Conservation (phyloP, 2,113 vertebrate species). For the mouse (Mus musculus) region DNA sequence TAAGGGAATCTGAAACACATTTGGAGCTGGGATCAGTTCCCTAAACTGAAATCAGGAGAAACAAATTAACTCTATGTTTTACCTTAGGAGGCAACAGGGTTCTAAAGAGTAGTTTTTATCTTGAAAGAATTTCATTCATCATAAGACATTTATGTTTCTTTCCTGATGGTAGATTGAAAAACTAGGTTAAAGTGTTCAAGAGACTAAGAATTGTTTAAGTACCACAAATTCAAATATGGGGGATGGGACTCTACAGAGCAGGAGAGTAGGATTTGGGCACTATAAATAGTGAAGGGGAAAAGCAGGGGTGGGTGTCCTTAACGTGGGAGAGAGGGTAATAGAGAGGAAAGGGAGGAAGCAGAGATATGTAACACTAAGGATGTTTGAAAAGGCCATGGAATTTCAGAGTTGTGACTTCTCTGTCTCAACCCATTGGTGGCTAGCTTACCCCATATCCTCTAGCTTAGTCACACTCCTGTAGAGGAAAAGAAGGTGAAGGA, state of each 20-base stretch:
- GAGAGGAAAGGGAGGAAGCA: neutral
- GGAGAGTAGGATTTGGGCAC: too few relatives aligned
- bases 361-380: neutral
- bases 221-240: neutral
- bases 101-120: neutral
- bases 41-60: neutral
- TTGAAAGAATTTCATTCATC: neutral
- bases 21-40: neutral
- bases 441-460: neutral
- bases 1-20: neutral
- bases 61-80: neutral
- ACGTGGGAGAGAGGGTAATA: neutral
- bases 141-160: neutral
- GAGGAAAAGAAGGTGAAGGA: neutral
- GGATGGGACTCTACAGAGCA: neutral
- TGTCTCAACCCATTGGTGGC: fast-evolving
- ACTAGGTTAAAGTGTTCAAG: neutral
- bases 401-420: neutral
- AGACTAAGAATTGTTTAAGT: neutral
- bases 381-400: neutral
- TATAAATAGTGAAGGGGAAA: neutral
- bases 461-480: neutral
- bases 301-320: neutral
- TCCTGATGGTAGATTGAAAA: neutral
- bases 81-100: neutral